A percentile compares a stretch with the other conserved stretches of the same genome.
These are phyloP conservation scores for Saccopteryx leptura DNA, from an alignment of 2,113 vertebrate genomes.

Conservation along the genomic window DNA sequence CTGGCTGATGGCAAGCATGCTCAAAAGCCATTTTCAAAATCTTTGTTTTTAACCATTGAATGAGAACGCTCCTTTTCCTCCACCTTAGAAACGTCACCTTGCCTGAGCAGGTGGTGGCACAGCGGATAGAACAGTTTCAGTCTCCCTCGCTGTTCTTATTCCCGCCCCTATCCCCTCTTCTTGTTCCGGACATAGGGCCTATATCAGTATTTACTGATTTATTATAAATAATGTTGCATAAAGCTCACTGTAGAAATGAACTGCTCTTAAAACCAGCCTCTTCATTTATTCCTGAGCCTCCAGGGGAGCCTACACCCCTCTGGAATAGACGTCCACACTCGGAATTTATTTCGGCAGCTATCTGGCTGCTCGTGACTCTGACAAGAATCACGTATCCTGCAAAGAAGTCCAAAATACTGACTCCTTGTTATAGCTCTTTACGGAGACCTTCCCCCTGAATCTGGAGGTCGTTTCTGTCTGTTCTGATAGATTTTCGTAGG, in stretches of 20 bases:
- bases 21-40: not conserved
- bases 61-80: not conserved
- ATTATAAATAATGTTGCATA: not conserved
- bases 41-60: fast-evolving
- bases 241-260: not conserved
- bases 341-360: too few species aligned
- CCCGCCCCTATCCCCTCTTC: not conserved
- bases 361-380: not conserved
- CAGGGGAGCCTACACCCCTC: fast-evolving
- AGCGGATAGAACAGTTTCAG: not conserved
- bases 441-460: not conserved
- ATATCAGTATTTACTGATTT: not conserved
- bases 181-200: not conserved
- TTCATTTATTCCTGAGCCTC: not conserved
- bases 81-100: not conserved
- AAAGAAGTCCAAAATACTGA: fast-evolving
- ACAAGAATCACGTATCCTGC: not conserved
- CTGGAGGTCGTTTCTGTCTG: not conserved
- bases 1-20: fast-evolving
- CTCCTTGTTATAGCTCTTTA: not conserved
- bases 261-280: fast-evolving
- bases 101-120: too few species aligned
- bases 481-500: not conserved
- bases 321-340: not conserved
- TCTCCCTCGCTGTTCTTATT: not conserved